Percentiles rank a stretch among this genome's conserved stretches.
Conservation (phyloP, 2,888 invertebrate species). For the Epiblema foenella region DNA sequence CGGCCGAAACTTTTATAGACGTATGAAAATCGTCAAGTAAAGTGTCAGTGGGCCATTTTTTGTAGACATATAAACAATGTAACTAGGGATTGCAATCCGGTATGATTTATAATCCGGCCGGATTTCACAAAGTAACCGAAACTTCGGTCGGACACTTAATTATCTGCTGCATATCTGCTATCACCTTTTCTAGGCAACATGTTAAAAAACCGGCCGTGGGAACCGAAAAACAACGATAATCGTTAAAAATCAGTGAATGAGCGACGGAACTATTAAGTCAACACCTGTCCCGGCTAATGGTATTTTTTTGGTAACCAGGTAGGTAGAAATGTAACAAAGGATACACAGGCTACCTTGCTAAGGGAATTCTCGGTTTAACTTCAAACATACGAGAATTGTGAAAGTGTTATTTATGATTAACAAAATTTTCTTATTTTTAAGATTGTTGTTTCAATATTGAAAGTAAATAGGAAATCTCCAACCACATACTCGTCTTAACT, state of each 20-base stretch:
- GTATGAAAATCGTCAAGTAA: too few species aligned
- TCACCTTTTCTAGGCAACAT: conserved; percentile 17
- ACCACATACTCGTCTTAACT: too few species aligned
- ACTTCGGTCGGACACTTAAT: too few species aligned
- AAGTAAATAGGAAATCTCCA: too few species aligned
- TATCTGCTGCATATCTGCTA: too few species aligned
- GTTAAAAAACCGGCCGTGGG: conserved; percentile 61
- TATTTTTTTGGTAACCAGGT: conserved; percentile 70
- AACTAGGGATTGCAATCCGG: too few species aligned
- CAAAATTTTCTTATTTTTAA: background rate
- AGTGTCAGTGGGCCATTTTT: too few species aligned
- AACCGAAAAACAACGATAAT: conserved; percentile 57
- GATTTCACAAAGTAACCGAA: too few species aligned
- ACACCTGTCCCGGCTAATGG: conserved; percentile 67
- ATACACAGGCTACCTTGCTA: conserved; percentile 16
- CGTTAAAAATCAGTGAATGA: conserved; percentile 57
- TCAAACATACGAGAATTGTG: background rate
- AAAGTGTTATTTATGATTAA: background rate
- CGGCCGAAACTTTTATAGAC: too few species aligned
- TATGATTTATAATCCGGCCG: too few species aligned
- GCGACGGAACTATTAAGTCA: conserved; percentile 62
- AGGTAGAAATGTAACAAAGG: conserved; percentile 47
- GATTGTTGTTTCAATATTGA: too few species aligned
- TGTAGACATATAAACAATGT: too few species aligned
- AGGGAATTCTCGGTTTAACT: background rate